Percentiles rank a stretch among this genome's conserved stretches.
phyloP scores from a whole-genome alignment of 2,888 invertebrate species.

The Clivina fossor region DNA sequence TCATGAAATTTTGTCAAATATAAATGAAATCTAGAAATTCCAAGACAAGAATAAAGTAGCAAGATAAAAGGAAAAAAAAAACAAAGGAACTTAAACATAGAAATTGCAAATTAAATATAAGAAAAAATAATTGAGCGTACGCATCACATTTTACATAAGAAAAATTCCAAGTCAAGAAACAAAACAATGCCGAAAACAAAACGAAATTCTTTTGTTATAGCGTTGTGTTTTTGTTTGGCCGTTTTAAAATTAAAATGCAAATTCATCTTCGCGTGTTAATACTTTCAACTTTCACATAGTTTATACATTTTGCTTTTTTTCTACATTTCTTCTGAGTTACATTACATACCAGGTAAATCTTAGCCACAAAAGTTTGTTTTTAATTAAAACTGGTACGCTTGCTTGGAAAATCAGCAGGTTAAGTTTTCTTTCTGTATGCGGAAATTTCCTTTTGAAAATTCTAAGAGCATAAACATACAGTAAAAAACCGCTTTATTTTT shows the following conservation, averaged over 20 bases:
- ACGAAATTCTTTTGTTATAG: constrained; percentile 15
- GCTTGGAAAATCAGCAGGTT: constrained; percentile 13
- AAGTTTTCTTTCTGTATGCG: too few relatives aligned
- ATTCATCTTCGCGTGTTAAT: constrained; percentile 16
- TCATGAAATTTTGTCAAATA: too few relatives aligned
- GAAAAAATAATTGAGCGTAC: too few relatives aligned
- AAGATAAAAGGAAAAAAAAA: too few relatives aligned
- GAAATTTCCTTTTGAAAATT: too few relatives aligned
- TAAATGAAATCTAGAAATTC: too few relatives aligned
- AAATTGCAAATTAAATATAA: too few relatives aligned
- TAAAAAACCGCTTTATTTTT: too few relatives aligned
- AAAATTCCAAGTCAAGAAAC: constrained; percentile 6
- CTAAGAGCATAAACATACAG: too few relatives aligned
- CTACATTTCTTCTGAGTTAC: constrained; percentile 7
- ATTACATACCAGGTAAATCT: constrained; percentile 10
- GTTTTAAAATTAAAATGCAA: constrained; percentile 18
- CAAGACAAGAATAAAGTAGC: too few relatives aligned
- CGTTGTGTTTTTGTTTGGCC: constrained; percentile 4
- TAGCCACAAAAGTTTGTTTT: constrained; percentile 14
- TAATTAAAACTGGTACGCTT: constrained; percentile 7
- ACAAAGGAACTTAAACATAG: too few relatives aligned
- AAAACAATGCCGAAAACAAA: constrained; percentile 11
- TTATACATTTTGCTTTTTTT: constrained; percentile 13
- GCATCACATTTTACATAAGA: too few relatives aligned
- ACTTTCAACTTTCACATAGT: constrained; percentile 13